Percentiles rank a stretch among this genome's conserved stretches.
Evolutionary conservation across 2,797 vertebrate genomes (phyloP).

Genomic region (Tiaroga cobitis): DNA sequence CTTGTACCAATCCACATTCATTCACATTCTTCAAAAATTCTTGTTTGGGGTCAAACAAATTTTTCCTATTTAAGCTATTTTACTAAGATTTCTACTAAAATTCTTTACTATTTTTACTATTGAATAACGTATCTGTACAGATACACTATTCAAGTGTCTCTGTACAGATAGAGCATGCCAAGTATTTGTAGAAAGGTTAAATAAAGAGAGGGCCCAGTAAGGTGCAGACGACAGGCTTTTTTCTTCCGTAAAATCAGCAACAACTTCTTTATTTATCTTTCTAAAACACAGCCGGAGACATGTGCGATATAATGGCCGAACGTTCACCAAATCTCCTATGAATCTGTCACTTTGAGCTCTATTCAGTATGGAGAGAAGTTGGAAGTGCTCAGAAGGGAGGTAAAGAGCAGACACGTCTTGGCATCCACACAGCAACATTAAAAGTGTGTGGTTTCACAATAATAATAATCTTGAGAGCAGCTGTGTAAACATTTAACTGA

Average conservation of each 20-base stretch:
- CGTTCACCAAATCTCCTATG: constrained; percentile 31
- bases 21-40: not conserved
- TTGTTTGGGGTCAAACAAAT: not conserved
- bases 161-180: not conserved
- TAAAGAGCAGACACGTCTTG: constrained; percentile 76
- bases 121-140: too few species aligned
- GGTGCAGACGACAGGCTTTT: not conserved
- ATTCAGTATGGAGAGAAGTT: constrained; percentile 49
- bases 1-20: not conserved
- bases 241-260: constrained; percentile 17
- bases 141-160: not conserved
- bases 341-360: constrained; percentile 74
- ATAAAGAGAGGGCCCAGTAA: constrained; percentile 3
- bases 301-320: not conserved
- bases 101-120: too few species aligned
- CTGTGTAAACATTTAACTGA: constrained; percentile 86
- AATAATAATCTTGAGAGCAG: constrained; percentile 86
- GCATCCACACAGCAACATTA: constrained; percentile 84
- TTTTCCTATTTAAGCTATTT: too few species aligned
- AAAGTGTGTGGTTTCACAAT: constrained; percentile 85
- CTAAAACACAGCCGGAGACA: constrained; percentile 15
- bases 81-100: too few species aligned
- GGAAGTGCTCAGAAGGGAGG: constrained; percentile 58
- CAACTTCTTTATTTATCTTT: constrained; percentile 42
- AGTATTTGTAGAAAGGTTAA: constrained; percentile 12